Conservation (phyloP, 2,797 vertebrate genomes). For the Aplochiton taeniatus region DNA sequence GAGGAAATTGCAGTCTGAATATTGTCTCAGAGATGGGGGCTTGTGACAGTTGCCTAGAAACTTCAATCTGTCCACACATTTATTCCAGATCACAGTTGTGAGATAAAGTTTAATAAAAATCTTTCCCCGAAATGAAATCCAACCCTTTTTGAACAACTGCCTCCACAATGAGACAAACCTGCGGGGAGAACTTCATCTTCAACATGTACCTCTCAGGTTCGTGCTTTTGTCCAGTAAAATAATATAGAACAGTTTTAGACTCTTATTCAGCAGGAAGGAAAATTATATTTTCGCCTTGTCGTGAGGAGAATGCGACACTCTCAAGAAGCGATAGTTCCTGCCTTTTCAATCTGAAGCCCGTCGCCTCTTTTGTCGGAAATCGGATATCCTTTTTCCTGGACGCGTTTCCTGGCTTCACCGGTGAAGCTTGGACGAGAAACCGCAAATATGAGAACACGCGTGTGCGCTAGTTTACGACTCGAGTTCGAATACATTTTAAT, state of each 20-base stretch:
- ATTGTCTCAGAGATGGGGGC: constrained; percentile 85
- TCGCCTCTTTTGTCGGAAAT: constrained; percentile 89
- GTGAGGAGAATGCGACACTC: constrained; percentile 29
- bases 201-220: constrained; percentile 99
- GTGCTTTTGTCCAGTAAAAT: constrained; percentile 42
- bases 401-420: constrained; percentile 94
- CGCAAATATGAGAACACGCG: constrained; percentile 49
- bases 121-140: constrained; percentile 80
- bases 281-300: constrained; percentile 21
- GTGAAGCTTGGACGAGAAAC: constrained; percentile 55
- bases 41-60: constrained; percentile 90
- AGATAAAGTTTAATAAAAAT: constrained; percentile 91
- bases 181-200: constrained; percentile 94
- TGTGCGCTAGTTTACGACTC: constrained; percentile 31
- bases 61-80: constrained; percentile 84
- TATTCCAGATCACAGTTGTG: constrained; percentile 86
- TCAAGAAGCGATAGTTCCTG: constrained; percentile 44
- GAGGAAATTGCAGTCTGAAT: constrained; percentile 97
- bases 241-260: constrained; percentile 7
- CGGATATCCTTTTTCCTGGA: constrained; percentile 99
- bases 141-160: constrained; percentile 72
- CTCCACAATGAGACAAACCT: constrained; percentile 92
- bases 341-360: constrained; percentile 77
- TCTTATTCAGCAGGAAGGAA: constrained; percentile 32
- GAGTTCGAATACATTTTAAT: constrained; percentile 28